Conservation (phyloP, 2,113 vertebrate species). For the Eretmochelys imbricata region DNA sequence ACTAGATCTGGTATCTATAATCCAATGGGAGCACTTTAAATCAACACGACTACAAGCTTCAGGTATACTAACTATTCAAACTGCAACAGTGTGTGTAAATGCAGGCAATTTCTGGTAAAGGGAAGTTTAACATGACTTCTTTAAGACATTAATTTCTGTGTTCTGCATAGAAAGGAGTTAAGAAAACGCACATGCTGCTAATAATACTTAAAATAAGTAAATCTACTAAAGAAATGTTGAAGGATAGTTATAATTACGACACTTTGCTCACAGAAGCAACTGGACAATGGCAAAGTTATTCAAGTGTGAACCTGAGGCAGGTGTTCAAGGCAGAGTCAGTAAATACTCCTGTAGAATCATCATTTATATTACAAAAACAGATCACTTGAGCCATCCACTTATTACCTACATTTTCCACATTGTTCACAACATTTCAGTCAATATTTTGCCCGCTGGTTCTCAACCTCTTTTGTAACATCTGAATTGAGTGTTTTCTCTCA, state of each 20-base stretch:
- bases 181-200: neutral
- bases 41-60: neutral
- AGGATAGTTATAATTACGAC: neutral
- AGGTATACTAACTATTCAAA: fast-evolving
- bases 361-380: fast-evolving
- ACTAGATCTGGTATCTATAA: neutral
- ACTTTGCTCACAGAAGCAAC: neutral
- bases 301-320: neutral
- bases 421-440: fast-evolving
- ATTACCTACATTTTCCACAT: neutral
- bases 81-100: neutral
- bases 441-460: neutral
- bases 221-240: neutral
- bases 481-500: neutral
- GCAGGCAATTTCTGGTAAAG: fast-evolving
- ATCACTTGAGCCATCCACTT: neutral
- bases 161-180: neutral
- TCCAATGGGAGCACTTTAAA: neutral
- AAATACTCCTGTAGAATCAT: neutral
- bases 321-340: neutral
- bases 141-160: neutral
- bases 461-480: neutral
- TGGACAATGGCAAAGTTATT: neutral
- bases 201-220: neutral
- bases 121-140: neutral